Percentiles rank a stretch among this genome's conserved stretches.
Conservation (phyloP, 2,797 vertebrate species). For the Okamejei kenojei region DNA sequence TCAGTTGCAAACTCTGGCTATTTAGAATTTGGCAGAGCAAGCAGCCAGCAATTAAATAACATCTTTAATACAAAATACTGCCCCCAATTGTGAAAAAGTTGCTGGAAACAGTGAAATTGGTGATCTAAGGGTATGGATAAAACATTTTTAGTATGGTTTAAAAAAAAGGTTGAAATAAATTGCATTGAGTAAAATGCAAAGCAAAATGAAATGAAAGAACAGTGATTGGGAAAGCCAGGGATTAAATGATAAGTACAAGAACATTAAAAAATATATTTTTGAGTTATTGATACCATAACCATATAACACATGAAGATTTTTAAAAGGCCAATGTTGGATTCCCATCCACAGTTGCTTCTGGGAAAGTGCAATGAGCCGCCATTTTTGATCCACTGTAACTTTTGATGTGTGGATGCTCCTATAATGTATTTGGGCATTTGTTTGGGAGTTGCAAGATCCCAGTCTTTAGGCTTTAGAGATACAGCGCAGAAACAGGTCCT, state of each 20-base stretch:
- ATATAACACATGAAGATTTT: neutral
- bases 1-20: neutral
- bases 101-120: neutral
- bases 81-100: neutral
- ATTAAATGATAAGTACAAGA: neutral
- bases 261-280: neutral
- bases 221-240: too few relatives aligned
- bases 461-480: too few relatives aligned
- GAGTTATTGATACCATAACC: neutral
- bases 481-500: too few relatives aligned
- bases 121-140: neutral
- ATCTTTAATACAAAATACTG: neutral
- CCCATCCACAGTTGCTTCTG: too few relatives aligned
- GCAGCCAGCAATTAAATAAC: neutral
- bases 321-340: too few relatives aligned
- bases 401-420: too few relatives aligned
- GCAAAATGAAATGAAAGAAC: neutral
- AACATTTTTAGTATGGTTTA: neutral
- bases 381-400: too few relatives aligned
- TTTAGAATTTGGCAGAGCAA: neutral
- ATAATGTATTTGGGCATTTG: too few relatives aligned
- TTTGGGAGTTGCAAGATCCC: too few relatives aligned
- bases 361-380: too few relatives aligned
- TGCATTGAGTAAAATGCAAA: neutral
- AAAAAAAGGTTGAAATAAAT: neutral